Evolutionary conservation across 2,888 invertebrate species (phyloP).

Genomic region (Anaspis maculata): DNA sequence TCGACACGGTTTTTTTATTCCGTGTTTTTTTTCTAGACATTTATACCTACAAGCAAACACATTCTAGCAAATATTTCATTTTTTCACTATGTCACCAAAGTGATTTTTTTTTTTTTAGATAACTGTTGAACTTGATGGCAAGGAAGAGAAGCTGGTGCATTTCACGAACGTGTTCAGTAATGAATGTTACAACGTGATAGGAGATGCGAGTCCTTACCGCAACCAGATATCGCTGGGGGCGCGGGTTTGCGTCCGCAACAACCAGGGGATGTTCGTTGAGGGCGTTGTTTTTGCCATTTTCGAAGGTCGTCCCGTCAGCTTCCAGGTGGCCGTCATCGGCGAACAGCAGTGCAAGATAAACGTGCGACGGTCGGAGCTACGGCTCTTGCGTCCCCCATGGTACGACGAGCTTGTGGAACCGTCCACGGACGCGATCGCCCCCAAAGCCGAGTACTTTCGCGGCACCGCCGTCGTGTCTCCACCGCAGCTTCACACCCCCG

Average conservation of each 20-base stretch:
- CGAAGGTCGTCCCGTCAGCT: slow-evolving; percentile 55
- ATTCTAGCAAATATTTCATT: no score
- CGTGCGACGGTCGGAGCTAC: slow-evolving; percentile 82
- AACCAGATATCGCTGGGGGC: slow-evolving; percentile 73
- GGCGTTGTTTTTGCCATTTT: slow-evolving; percentile 67
- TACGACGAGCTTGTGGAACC: slow-evolving; percentile 70
- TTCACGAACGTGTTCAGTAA: slow-evolving; percentile 72
- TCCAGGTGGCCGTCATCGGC: slow-evolving; percentile 53
- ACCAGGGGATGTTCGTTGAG: slow-evolving; percentile 66
- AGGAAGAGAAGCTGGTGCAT: slow-evolving; percentile 58
- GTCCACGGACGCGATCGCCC: slow-evolving; percentile 8
- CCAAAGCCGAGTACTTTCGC: slow-evolving; percentile 22
- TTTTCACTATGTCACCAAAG: no score
- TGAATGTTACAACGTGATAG: slow-evolving; percentile 80
- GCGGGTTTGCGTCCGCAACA: slow-evolving; percentile 70
- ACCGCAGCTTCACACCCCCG: slow-evolving; percentile 43
- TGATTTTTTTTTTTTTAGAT: slow-evolving; percentile 44
- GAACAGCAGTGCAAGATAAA: slow-evolving; percentile 50
- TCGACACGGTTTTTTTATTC: no score
- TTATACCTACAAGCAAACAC: no score
- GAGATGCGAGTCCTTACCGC: slow-evolving; percentile 84
- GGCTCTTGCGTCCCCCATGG: slow-evolving; percentile 91
- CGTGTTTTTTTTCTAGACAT: no score
- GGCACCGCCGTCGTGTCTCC: slow-evolving; percentile 41
- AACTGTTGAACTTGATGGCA: slow-evolving; percentile 74